Conservation (phyloP, 2,888 invertebrate species). For the Hartigia nigra region DNA sequence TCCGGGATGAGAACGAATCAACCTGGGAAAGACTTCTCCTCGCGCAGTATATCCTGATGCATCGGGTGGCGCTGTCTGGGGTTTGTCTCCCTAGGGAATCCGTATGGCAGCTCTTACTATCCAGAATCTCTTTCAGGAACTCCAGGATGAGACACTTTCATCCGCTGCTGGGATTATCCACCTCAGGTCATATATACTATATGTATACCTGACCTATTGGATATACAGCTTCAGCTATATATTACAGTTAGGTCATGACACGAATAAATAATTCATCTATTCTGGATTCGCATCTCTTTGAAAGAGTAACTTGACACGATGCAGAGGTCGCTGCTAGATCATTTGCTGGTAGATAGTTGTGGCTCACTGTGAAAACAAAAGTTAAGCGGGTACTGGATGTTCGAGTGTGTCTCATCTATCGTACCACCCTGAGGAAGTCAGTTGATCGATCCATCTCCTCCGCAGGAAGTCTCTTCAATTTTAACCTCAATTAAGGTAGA, state of each 20-base stretch:
- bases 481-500: not conserved
- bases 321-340: not conserved
- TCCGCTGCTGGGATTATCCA: not conserved
- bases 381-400: not conserved
- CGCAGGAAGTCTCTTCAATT: not conserved
- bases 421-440: not conserved
- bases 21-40: slow-evolving; percentile 29
- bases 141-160: not conserved
- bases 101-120: not conserved
- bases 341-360: not conserved
- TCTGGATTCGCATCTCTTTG: not conserved
- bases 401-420: not conserved
- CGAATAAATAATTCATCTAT: not conserved
- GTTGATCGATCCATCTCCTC: not conserved
- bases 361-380: not conserved
- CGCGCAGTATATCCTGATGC: slow-evolving; percentile 29
- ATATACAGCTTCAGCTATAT: no score
- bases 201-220: not conserved
- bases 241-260: not conserved
- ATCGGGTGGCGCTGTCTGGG: slow-evolving; percentile 28
- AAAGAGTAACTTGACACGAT: not conserved
- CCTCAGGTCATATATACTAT: not conserved
- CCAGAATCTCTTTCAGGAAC: not conserved
- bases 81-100: slow-evolving; percentile 24
- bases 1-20: slow-evolving; percentile 2